A percentile compares a stretch with the other conserved stretches of the same genome.
Evolutionary conservation across 2,113 vertebrate species (phyloP).

Genomic region (Oryzias melastigma): DNA sequence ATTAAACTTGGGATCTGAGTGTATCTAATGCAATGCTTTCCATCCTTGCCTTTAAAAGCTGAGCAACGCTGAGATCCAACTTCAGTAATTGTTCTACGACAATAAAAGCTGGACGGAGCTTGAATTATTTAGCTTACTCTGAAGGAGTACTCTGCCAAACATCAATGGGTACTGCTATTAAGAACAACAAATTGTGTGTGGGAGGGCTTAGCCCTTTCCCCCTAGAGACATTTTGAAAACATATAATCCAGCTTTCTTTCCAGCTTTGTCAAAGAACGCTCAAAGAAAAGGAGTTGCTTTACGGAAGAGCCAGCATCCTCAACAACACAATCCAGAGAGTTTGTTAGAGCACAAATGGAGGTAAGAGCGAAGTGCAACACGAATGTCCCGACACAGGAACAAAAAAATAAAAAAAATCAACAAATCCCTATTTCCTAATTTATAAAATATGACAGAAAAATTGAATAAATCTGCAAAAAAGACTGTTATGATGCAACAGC

Average conservation of each 20-base stretch:
- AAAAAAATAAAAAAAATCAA: too few relatives aligned
- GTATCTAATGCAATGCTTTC: slow-evolving; percentile 28
- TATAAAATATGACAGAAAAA: too few relatives aligned
- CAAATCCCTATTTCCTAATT: too few relatives aligned
- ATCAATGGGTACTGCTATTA: slow-evolving; percentile 14
- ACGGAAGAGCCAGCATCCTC: slow-evolving; percentile 27
- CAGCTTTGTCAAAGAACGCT: not conserved
- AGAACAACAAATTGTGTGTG: slow-evolving; percentile 17
- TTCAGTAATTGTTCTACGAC: slow-evolving; percentile 37
- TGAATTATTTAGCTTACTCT: slow-evolving; percentile 31
- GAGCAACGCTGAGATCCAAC: slow-evolving; percentile 15
- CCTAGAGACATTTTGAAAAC: slow-evolving; percentile 36
- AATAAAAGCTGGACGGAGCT: slow-evolving; percentile 38
- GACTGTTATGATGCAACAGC: too few relatives aligned
- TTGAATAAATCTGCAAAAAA: too few relatives aligned
- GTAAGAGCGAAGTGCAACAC: too few relatives aligned
- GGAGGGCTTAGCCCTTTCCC: slow-evolving; percentile 27
- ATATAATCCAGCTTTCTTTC: slow-evolving; percentile 40
- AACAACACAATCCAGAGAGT: not conserved
- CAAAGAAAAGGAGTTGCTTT: slow-evolving; percentile 12
- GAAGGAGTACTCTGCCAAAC: slow-evolving; percentile 26
- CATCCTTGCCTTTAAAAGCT: slow-evolving; percentile 25
- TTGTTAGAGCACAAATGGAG: too few relatives aligned
- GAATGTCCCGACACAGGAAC: too few relatives aligned
- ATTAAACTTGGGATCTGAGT: slow-evolving; percentile 49